Percentiles rank a stretch among this genome's conserved stretches.
These are phyloP conservation scores for Falcaria lacertinaria DNA, from an alignment of 2,888 invertebrate species.

Conservation along the genomic window DNA sequence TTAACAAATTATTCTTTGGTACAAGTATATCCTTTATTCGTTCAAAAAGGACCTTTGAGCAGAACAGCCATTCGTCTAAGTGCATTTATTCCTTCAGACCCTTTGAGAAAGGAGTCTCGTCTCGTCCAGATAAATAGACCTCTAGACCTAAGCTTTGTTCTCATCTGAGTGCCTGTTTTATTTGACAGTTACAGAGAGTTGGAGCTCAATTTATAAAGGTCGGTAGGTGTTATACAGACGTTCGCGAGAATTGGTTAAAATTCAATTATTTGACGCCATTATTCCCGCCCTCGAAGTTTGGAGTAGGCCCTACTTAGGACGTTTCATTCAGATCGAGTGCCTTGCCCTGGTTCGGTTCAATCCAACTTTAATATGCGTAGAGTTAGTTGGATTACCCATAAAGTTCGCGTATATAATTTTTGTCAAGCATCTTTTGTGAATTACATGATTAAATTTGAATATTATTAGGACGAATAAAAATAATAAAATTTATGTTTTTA, in stretches of 20 bases:
- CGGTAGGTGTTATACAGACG: conserved; percentile 29
- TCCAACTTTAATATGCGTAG: conserved; percentile 41
- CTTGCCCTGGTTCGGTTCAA: conserved; percentile 39
- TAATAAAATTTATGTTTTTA: no score
- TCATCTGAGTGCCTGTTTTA: conserved; percentile 12
- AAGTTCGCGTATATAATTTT: neutral
- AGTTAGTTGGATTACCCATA: neutral
- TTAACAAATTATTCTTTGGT: neutral
- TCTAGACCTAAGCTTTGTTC: conserved; percentile 3
- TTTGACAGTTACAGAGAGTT: conserved; percentile 5
- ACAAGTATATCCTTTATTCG: conserved; percentile 51
- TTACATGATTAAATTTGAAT: no score
- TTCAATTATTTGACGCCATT: conserved; percentile 62
- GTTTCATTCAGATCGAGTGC: conserved; percentile 36
- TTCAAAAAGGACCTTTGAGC: conserved; percentile 43
- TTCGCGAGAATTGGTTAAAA: conserved; percentile 59
- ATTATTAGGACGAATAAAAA: no score
- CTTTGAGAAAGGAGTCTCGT: conserved; percentile 39
- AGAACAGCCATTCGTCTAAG: conserved; percentile 51
- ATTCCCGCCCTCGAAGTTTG: conserved; percentile 52
- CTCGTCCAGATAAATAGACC: conserved; percentile 28
- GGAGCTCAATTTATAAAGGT: conserved; percentile 26
- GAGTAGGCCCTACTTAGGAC: conserved; percentile 43
- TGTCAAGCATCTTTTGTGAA: no score
- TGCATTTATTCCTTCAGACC: conserved; percentile 61